Base-by-base conservation (phyloP, 2,888 invertebrate species). In the Oscheius onirici region DNA sequence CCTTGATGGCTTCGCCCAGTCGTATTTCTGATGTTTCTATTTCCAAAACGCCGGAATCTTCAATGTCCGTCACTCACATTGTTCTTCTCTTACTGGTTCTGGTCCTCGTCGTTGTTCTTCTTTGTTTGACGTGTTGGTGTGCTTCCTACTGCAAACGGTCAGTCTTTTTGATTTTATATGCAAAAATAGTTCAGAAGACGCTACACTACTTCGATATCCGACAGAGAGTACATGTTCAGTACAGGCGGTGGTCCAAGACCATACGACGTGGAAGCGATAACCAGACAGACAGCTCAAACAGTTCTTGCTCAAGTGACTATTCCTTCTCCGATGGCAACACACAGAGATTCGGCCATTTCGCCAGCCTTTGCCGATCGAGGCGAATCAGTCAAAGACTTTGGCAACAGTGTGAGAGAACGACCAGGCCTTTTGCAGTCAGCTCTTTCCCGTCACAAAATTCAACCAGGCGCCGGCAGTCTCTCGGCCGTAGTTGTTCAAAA, bases 251-350 rank as follows among this genome's bases (percentile, higher is more conserved):
- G 84, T 1, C 87, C 87, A 13, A 71, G 85, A 15, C 87, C 87
- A 0, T 87, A 86, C 72, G 85, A 87, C 67, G 86, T 87, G 10
- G 83, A 83, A 58, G 74, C 81, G 40, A 79, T 87, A 57, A 75
- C 83, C 11, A 61, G 87, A 26, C 73, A 74, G 10, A 83, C 80
- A 10, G 87, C 87, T 8, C 86, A 86, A 67, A 82, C 72, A 40
- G 78, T 84, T 1, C 71, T 84, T 5, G 73, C 83, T 1, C 73
- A 72, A 41, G 74, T 80, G 54, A 77, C 78, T 24, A 54, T 85
- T 54, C 85, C 85, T 11, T 82, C 85, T 70, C 80, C 85, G 0
- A 41, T 68, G 63, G 17, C 28, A 26, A 63, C 63, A 1, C 63
- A 63, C n/a, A 44, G 63, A 8, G 52, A 66, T 40, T 40, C 66